Percentiles rank a stretch among this genome's conserved stretches.
These are phyloP conservation scores for Coluber constrictor DNA, from an alignment of 2,797 vertebrate species.

Conservation along the genomic window DNA sequence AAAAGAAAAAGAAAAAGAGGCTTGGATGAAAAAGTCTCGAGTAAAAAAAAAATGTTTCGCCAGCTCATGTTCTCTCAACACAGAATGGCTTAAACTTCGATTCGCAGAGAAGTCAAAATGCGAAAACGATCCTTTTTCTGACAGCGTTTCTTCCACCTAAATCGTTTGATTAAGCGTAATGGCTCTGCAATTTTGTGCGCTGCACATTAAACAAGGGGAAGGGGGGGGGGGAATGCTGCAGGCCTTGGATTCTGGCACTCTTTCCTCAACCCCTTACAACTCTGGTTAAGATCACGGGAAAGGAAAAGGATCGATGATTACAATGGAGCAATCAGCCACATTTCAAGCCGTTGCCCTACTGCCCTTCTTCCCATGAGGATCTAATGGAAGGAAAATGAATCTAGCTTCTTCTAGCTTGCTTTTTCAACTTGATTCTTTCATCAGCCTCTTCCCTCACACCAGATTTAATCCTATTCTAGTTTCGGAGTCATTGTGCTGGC, in stretches of 20 bases:
- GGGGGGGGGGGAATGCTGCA: background rate
- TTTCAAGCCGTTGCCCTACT: background rate
- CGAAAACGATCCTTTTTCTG: constrained; percentile 11
- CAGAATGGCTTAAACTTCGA: constrained; percentile 30
- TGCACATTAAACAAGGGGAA: background rate
- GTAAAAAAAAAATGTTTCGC: constrained; percentile 24
- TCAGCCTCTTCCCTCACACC: background rate
- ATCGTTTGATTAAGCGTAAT: constrained; percentile 5
- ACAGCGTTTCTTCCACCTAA: constrained; percentile 25
- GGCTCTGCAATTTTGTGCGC: background rate
- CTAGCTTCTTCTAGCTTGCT: background rate
- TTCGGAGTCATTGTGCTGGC: background rate
- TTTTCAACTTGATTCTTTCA: background rate
- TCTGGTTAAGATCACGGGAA: background rate
- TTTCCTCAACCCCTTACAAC: background rate
- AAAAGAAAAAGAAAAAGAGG: background rate
- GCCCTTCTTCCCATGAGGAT: background rate
- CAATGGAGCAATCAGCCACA: background rate
- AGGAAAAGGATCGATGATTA: background rate
- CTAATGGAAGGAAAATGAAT: background rate
- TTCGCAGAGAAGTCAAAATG: constrained; percentile 7
- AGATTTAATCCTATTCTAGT: background rate
- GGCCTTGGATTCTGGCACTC: background rate
- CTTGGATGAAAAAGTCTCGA: constrained; percentile 32
- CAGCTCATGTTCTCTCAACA: constrained; percentile 32